phyloP scores from a whole-genome alignment of 2,888 invertebrate species.

The Venustoraphidia nigricollis region DNA sequence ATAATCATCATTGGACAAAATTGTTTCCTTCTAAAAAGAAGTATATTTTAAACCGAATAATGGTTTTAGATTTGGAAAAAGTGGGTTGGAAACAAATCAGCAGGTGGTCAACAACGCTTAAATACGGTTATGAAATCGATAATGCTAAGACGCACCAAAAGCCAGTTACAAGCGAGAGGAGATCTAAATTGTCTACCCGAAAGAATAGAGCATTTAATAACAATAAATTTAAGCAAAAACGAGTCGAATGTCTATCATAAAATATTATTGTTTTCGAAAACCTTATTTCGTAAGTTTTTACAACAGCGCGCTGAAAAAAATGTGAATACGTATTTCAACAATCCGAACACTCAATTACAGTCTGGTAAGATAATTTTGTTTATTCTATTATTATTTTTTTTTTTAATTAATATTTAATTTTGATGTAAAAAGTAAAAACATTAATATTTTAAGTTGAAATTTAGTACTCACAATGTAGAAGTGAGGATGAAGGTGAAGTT shows the following conservation, averaged over 20 bases:
- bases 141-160: slow-evolving; percentile 78
- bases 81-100: slow-evolving; percentile 76
- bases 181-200: slow-evolving; percentile 44
- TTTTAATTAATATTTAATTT: too few relatives aligned
- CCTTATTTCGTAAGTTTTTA: slow-evolving; percentile 60
- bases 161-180: slow-evolving; percentile 51
- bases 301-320: slow-evolving; percentile 58
- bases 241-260: slow-evolving; percentile 69
- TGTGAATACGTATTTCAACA: slow-evolving; percentile 16
- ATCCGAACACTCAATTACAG: neutral
- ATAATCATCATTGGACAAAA: slow-evolving; percentile 1
- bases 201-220: slow-evolving; percentile 35
- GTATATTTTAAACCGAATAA: neutral
- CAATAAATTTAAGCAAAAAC: slow-evolving; percentile 47
- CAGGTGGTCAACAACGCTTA: slow-evolving; percentile 66
- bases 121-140: slow-evolving; percentile 71
- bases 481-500: too few relatives aligned
- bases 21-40: neutral
- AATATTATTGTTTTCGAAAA: slow-evolving; percentile 52
- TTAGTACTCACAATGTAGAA: too few relatives aligned
- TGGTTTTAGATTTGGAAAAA: slow-evolving; percentile 64
- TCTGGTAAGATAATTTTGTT: neutral
- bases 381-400: too few relatives aligned
- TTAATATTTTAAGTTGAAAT: too few relatives aligned
- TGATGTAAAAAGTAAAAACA: too few relatives aligned